Evolutionary conservation across 2,113 vertebrate genomes (phyloP), one percentile per base, ranked within the genome.

Genomic region (Aptenodytes patagonicus): DNA sequence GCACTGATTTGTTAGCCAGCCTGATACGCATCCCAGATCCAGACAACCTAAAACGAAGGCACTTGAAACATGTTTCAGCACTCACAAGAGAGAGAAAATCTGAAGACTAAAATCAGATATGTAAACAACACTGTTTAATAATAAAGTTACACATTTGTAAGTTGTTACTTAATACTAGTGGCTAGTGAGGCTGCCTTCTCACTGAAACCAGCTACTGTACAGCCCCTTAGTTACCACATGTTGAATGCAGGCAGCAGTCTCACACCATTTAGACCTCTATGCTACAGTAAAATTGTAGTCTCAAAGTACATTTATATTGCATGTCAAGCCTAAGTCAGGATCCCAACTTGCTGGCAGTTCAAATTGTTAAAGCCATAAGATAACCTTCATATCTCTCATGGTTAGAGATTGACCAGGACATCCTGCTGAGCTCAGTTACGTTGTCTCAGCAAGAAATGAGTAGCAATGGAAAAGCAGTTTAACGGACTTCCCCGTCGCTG

Each of bases 201-300:
- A 18, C 42, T 28, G 42, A 29, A 29, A 34, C 17, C 26, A 49
- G 38, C 54, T 36, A 11, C 46, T 13, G 19, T 4, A 26, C 31
- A 47, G 28, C 20, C 57, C n/a, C 17, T 46, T 25, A 13, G 19
- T 40, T 21, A 5, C 8, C 6, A 4, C 13, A 1, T 1, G 24
- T 0, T 13, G 29, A 32, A 36, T 2, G 32, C 49, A 47, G 57
- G 15, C 42, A 82, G n/a, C 34, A 36, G 22, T 14, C 55, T 68
- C 66, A 18, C 20, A 17, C 10, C 34, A 14, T 13, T 49, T 18
- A 61, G 40, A 40, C 11, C 18, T 54, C 51, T 25, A 11, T 6
- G 6, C 46, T 32, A 17, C 54, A 28, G n/a, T 13, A 17, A 69
- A 62, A 28, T 2, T 18, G 19, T 5, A 36, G 31, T n/a, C 38